phyloP scores from a whole-genome alignment of 2,888 invertebrate genomes.

The Ormyrus nitidulus region DNA sequence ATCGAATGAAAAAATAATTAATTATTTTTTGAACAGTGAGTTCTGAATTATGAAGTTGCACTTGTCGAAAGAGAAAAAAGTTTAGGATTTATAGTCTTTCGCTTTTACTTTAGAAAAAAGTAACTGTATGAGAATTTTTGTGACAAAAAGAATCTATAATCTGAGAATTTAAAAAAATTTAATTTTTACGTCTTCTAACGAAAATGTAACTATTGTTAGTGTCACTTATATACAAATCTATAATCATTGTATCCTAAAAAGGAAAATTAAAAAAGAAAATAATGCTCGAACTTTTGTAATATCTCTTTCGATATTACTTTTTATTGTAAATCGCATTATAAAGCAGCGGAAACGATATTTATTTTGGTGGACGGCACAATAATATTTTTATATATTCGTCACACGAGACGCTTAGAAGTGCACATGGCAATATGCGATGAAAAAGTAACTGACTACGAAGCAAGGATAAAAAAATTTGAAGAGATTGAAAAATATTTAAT shows the following conservation, averaged over 20 bases:
- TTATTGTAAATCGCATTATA: constrained; percentile 25
- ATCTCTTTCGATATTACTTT: constrained; percentile 40
- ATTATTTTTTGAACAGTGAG: constrained; percentile 27
- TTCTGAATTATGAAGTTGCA: not conserved
- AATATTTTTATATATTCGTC: constrained; percentile 59
- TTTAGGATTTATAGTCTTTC: constrained; percentile 14
- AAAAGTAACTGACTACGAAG: constrained; percentile 7
- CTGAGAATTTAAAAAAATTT: not conserved
- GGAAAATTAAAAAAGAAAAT: not conserved
- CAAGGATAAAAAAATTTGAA: constrained; percentile 22
- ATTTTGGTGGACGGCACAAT: constrained; percentile 53
- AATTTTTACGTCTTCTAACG: no score
- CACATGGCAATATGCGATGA: constrained; percentile 41
- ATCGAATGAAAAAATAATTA: constrained; percentile 39
- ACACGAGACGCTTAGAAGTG: constrained; percentile 43
- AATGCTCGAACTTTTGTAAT: constrained; percentile 32
- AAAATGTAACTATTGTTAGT: no score
- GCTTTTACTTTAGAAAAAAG: constrained; percentile 2
- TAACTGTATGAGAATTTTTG: not conserved
- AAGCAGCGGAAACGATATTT: constrained; percentile 34
- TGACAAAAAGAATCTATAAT: not conserved
- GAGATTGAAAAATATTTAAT: constrained; percentile 4
- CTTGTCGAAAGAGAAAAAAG: constrained; percentile 1
- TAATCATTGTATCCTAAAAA: constrained; percentile 3
- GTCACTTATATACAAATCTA: no score